Percentiles rank a stretch among this genome's conserved stretches.
These are phyloP conservation scores for Siderastrea radians DNA, from an alignment of 92 coral and sea anemone genomes.

Conservation along the genomic window DNA sequence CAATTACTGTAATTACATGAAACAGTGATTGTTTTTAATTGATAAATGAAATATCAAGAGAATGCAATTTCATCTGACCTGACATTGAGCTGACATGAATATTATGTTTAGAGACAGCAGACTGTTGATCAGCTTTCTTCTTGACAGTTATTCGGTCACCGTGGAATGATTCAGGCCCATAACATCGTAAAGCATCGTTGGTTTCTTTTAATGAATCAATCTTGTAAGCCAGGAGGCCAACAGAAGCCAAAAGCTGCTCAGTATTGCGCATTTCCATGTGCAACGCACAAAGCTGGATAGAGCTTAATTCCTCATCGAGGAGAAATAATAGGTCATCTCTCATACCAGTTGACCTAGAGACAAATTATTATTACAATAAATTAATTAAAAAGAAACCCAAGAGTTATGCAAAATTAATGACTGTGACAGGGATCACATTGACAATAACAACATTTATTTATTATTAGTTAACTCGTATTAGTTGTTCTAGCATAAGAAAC, in stretches of 20 bases:
- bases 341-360: slow-evolving; percentile 54
- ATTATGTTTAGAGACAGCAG: slow-evolving; percentile 47
- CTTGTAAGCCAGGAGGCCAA: slow-evolving; percentile 47
- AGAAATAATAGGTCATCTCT: slow-evolving; percentile 59
- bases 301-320: slow-evolving; percentile 53
- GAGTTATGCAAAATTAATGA: too few species aligned
- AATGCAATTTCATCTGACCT: background rate
- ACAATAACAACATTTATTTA: too few species aligned
- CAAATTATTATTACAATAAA: background rate
- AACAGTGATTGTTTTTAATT: background rate
- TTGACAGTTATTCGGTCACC: slow-evolving; percentile 31
- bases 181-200: slow-evolving; percentile 29
- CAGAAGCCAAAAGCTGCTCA: slow-evolving; percentile 35
- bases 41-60: too few species aligned
- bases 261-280: too few species aligned
- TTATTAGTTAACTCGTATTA: too few species aligned
- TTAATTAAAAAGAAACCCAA: too few species aligned
- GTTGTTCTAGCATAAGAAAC: too few species aligned
- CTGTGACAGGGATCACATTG: background rate
- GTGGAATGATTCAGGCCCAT: slow-evolving; percentile 62
- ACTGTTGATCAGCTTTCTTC: slow-evolving; percentile 49
- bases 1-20: too few species aligned
- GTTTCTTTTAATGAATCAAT: slow-evolving; percentile 45
- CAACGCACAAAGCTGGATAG: slow-evolving; percentile 46
- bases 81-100: slow-evolving; percentile 62